These are phyloP conservation scores for Hermetia illucens DNA, from an alignment of 1,140 invertebrate genomes.

Conservation along the genomic window DNA sequence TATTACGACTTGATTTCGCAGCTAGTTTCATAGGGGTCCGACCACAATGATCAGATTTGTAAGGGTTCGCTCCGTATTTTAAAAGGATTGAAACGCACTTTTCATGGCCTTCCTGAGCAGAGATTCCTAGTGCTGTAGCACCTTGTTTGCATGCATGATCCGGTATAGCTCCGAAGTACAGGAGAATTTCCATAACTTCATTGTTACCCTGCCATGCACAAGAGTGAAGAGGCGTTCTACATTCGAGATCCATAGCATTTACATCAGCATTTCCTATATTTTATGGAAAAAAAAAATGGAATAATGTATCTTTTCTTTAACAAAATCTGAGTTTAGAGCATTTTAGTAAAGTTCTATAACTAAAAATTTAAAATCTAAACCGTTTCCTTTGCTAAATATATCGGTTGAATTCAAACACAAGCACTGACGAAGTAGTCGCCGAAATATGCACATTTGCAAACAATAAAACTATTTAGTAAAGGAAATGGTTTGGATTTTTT, in stretches of 20 bases:
- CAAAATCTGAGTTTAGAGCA: too few species aligned
- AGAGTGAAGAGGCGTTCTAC: conserved; percentile 78
- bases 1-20: conserved; percentile 36
- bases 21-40: conserved; percentile 42
- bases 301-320: conserved; percentile 1
- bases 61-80: conserved; percentile 80
- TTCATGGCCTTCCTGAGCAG: conserved; percentile 80
- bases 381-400: too few species aligned
- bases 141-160: conserved; percentile 90
- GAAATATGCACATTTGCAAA: too few species aligned
- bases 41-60: conserved; percentile 84
- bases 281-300: conserved; percentile 4
- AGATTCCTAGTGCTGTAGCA: conserved; percentile 78
- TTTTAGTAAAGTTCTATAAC: not conserved
- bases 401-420: too few species aligned
- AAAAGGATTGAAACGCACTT: conserved; percentile 75
- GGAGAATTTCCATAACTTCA: conserved; percentile 64
- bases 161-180: conserved; percentile 62
- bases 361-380: too few species aligned
- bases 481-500: not conserved
- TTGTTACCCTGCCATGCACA: conserved; percentile 91
- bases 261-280: conserved; percentile 55
- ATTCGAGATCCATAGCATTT: conserved; percentile 80
- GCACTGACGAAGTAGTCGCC: too few species aligned
- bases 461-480: not conserved